Base-by-base conservation (phyloP, 2,113 vertebrate genomes). In the Bos indicus region DNA sequence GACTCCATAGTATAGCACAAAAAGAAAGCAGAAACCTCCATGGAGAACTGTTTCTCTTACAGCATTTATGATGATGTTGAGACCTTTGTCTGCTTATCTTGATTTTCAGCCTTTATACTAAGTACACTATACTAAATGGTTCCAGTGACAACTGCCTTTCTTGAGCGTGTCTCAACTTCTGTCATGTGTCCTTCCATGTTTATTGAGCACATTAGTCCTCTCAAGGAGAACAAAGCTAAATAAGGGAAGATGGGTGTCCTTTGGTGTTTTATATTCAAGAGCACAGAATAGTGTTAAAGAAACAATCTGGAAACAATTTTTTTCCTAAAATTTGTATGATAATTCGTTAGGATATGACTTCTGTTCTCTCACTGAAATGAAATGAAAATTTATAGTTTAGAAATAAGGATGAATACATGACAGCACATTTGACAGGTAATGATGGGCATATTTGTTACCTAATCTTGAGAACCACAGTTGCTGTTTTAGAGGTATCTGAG, bases 401-500 rank as follows among this genome's bases (percentile, higher is more conserved):
- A 96, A 90, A 80, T 30, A 62, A 51, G 57, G 67, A 10, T 52
- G 59, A 74, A 74, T 52, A 51, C 7, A 5, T 64, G 89, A 90
- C 15, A 40, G 54, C 60, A 62, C 51, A 40, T 82, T 54, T 62
- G 91, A 46, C 52, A 56, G 46, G 40, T 43, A 40, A 60, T 16
- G 52, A 43, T 33, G 87, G 96, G 30, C 52, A 40, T n/a, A 12
- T 77, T 95, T 56, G 36, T 89, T 74, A 81, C 57, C 83, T 95
- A 81, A 51, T 87, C 28, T 85, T 85, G 78, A 96, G 96, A 95
- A 91, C 60, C 82, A 77, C 71, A 86, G 80, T 86, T 56, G 67
- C 81, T 88, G 80, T 81, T 88, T 19, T 23, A 57, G 93, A 97
- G 94, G 95, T 95, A 91, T 92, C 83, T 51, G 19, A 83, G 94